Conservation (phyloP, 2,888 invertebrate genomes). For the Drosophila leonis region DNA sequence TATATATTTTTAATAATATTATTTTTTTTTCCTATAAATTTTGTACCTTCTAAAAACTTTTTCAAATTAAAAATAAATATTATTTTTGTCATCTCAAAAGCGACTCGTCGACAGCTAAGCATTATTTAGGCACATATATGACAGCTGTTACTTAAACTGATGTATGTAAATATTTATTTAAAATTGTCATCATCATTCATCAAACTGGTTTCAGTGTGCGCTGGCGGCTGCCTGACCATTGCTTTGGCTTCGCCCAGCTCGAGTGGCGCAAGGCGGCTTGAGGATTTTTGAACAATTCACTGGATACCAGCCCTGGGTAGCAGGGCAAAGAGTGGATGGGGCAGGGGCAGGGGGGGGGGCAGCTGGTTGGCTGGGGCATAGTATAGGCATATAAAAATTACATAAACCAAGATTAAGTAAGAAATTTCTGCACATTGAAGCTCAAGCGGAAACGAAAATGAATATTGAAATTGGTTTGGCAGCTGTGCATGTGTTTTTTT, state of each 20-base stretch:
- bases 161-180: background rate
- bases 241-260: conserved; percentile 49
- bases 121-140: too few species aligned
- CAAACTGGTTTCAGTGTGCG: conserved; percentile 36
- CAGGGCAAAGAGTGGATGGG: background rate
- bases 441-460: conserved; percentile 66
- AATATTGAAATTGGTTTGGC: conserved; percentile 81
- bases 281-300: conserved; percentile 57
- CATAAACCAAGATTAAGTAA: conserved; percentile 67
- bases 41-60: too few species aligned
- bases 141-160: background rate
- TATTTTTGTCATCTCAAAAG: too few species aligned
- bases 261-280: background rate
- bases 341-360: background rate
- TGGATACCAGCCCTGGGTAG: conserved; percentile 19
- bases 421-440: conserved; percentile 60
- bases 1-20: background rate
- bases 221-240: conserved; percentile 43
- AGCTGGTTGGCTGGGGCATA: background rate
- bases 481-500: conserved; percentile 48
- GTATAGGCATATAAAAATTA: conserved; percentile 67
- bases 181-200: background rate
- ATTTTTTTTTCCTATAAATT: too few species aligned
- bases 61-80: too few species aligned
- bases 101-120: too few species aligned